Conservation (phyloP, 2,113 vertebrate genomes). For the Rhadina sibilatrix region DNA sequence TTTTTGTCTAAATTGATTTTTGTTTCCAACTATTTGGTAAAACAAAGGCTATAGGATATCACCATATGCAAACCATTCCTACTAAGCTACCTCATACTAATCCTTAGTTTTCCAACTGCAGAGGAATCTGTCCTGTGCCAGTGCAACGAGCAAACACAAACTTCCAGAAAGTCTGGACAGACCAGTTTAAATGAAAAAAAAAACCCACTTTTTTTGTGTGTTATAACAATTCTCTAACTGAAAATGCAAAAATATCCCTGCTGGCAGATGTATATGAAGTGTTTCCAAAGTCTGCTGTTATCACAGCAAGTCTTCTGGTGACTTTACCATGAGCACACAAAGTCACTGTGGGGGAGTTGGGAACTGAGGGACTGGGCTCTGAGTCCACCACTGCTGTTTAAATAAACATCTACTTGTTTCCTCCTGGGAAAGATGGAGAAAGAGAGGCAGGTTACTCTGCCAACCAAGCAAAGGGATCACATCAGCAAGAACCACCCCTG, state of each 20-base stretch:
- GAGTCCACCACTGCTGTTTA: not conserved
- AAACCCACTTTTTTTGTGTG: fast-evolving
- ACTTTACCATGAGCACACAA: not conserved
- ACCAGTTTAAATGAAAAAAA: not conserved
- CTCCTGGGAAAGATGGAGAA: not conserved
- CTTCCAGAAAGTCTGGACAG: not conserved
- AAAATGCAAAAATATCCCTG: not conserved
- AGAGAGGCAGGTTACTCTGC: not conserved
- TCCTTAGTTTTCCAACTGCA: not conserved
- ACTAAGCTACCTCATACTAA: not conserved
- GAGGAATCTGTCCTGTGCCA: not conserved
- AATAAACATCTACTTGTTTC: not conserved
- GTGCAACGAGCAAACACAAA: not conserved
- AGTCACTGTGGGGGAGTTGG: not conserved
- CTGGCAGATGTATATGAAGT: not conserved
- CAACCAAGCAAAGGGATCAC: not conserved
- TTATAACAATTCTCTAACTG: not conserved
- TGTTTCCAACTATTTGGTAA: not conserved
- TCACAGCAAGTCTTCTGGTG: not conserved
- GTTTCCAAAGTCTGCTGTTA: not conserved
- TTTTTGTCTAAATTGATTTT: not conserved
- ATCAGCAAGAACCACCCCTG: not conserved
- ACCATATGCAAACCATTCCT: not conserved
- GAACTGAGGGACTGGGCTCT: not conserved
- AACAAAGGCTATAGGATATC: not conserved